A percentile compares a stretch with the other conserved stretches of the same genome.
phyloP scores from a whole-genome alignment of 2,113 vertebrate genomes.

The Rhodinocichla rosea region DNA sequence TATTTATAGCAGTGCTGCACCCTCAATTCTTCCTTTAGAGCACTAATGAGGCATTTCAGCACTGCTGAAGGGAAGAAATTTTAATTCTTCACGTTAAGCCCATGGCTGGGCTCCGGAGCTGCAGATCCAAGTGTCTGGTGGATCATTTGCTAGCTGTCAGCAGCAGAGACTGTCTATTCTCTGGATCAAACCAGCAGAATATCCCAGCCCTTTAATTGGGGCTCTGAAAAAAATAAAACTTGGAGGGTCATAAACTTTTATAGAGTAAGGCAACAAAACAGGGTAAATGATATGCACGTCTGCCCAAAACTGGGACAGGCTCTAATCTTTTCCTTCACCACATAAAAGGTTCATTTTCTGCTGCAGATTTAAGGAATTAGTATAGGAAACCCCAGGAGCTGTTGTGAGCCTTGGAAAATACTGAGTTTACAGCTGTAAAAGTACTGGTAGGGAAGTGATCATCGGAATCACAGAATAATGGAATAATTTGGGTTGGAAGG shows the following conservation, averaged over 20 bases:
- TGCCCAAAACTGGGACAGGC: background rate
- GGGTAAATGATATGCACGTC: background rate
- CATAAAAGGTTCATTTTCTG: background rate
- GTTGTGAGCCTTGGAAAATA: background rate
- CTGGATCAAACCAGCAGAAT: slow-evolving; percentile 2
- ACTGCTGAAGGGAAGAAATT: slow-evolving; percentile 1
- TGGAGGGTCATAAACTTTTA: background rate
- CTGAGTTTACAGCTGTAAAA: background rate
- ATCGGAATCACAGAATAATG: background rate
- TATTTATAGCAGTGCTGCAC: slow-evolving; percentile 10
- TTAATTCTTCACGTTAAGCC: slow-evolving; percentile 7
- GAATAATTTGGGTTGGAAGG: background rate
- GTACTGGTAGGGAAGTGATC: background rate
- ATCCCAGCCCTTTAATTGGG: background rate
- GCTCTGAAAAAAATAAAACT: background rate
- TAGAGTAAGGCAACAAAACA: background rate
- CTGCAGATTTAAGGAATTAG: background rate
- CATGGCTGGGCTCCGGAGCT: background rate
- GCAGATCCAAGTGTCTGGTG: slow-evolving; percentile 22
- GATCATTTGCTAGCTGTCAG: slow-evolving; percentile 34
- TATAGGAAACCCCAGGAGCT: background rate
- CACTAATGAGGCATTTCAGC: slow-evolving; percentile 28
- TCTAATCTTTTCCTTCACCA: background rate
- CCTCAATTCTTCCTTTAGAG: background rate
- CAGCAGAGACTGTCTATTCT: background rate